phyloP scores from a whole-genome alignment of 2,888 invertebrate genomes.

The Macrosiphum euphorbiae region DNA sequence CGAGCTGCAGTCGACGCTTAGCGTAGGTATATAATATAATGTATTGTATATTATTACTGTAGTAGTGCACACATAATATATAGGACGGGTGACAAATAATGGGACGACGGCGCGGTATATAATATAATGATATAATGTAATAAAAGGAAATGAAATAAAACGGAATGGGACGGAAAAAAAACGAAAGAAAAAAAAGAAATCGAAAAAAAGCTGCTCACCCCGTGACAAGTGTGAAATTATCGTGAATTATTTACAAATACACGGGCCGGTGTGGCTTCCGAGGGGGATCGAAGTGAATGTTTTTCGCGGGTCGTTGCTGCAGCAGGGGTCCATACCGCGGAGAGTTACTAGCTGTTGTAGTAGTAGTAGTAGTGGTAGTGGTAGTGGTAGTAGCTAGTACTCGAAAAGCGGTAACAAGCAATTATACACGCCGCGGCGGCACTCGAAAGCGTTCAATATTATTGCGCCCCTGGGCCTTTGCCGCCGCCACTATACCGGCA shows the following conservation, averaged over 20 bases:
- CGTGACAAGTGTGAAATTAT: slow-evolving; percentile 64
- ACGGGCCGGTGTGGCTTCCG: slow-evolving; percentile 21
- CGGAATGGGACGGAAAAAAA: background rate
- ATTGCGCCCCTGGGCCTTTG: slow-evolving; percentile 33
- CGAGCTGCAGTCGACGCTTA: background rate
- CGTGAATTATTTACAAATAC: slow-evolving; percentile 64
- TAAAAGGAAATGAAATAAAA: slow-evolving; percentile 52
- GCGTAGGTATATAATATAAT: background rate
- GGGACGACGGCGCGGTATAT: background rate
- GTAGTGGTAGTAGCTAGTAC: background rate
- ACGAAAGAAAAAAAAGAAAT: background rate
- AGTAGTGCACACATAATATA: background rate
- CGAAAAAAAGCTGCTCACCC: slow-evolving; percentile 40
- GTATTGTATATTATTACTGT: background rate
- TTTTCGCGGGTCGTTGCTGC: slow-evolving; percentile 29
- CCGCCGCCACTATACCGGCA: background rate
- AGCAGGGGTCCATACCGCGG: background rate
- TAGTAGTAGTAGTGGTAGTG: background rate
- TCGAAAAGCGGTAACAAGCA: slow-evolving; percentile 61
- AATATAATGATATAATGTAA: slow-evolving; percentile 14
- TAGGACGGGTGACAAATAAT: slow-evolving; percentile 42
- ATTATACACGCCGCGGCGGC: slow-evolving; percentile 60
- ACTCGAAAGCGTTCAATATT: slow-evolving; percentile 61
- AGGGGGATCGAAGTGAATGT: slow-evolving; percentile 33
- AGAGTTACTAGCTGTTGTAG: background rate